phyloP scores from a whole-genome alignment of 1,140 invertebrate species.

The Temnothorax longispinosus region DNA sequence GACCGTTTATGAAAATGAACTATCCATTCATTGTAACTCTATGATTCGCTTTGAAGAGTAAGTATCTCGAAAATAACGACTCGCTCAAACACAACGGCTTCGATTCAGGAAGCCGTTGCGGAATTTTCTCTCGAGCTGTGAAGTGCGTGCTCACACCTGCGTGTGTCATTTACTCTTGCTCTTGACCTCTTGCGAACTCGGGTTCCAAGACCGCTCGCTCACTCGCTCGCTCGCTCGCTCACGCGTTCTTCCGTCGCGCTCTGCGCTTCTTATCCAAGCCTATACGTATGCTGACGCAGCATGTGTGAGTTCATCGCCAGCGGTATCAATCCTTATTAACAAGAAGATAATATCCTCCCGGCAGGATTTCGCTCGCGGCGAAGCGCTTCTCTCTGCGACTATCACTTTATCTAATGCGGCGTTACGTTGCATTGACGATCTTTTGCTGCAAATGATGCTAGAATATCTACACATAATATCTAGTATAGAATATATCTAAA shows the following conservation, averaged over 20 bases:
- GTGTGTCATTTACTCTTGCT: conserved; percentile 70
- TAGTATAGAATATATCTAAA: background rate
- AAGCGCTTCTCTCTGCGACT: conserved; percentile 14
- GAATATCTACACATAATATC: conserved; percentile 32
- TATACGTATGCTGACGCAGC: conserved; percentile 40
- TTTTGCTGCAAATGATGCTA: conserved; percentile 9
- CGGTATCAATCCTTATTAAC: conserved; percentile 54
- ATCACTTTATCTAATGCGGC: conserved; percentile 41
- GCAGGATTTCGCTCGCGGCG: conserved; percentile 27
- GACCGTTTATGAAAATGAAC: background rate
- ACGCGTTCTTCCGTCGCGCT: conserved; percentile 5
- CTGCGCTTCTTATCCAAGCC: conserved; percentile 12
- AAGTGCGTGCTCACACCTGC: conserved; percentile 30
- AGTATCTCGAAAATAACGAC: background rate
- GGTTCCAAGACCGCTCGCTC: conserved; percentile 44
- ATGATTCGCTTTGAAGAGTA: background rate
- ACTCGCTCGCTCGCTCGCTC: background rate
- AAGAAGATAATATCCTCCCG: conserved; percentile 29
- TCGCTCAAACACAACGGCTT: background rate
- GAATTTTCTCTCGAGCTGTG: conserved; percentile 46
- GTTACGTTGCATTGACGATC: conserved; percentile 6
- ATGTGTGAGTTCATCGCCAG: conserved; percentile 15
- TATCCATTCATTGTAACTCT: background rate
- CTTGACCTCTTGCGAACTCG: conserved; percentile 72
- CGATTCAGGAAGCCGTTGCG: background rate